Conservation (phyloP, 2,888 invertebrate genomes). For the Brachypterus glaber region DNA sequence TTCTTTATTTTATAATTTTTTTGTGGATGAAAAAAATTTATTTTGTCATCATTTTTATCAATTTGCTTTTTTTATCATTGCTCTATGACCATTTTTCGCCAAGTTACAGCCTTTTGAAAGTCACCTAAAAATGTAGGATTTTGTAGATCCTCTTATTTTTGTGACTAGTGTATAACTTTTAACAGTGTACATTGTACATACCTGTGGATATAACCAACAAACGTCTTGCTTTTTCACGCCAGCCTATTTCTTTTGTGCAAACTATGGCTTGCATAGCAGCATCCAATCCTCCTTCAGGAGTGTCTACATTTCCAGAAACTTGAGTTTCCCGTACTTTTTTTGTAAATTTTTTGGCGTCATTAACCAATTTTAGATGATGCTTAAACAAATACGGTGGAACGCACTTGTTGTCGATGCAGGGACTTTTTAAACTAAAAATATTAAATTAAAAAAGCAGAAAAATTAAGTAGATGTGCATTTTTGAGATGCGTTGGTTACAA, state of each 20-base stretch:
- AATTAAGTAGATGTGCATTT: no score
- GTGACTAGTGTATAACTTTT: no score
- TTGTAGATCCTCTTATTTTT: no score
- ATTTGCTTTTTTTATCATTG: no score
- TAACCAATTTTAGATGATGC: slow-evolving; percentile 59
- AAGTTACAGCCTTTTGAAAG: no score
- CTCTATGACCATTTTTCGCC: no score
- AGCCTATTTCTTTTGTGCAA: slow-evolving; percentile 60
- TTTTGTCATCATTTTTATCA: no score
- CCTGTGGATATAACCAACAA: slow-evolving; percentile 67
- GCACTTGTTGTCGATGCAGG: slow-evolving; percentile 37
- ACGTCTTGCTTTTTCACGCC: slow-evolving; percentile 62
- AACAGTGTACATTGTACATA: slow-evolving; percentile 43
- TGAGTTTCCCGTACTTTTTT: slow-evolving; percentile 36
- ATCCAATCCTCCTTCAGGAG: slow-evolving; percentile 73
- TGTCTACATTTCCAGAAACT: slow-evolving; percentile 45
- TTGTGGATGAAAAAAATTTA: no score
- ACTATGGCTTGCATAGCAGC: slow-evolving; percentile 79
- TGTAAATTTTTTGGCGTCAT: slow-evolving; percentile 44
- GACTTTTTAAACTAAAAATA: slow-evolving; percentile 24
- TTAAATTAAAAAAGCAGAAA: no score
- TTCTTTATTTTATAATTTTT: no score
- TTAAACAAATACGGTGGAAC: slow-evolving; percentile 62
- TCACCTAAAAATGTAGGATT: no score
- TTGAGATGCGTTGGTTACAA: no score